These are phyloP conservation scores for Danio albolineatus DNA, from an alignment of 2,797 vertebrate species.

Conservation along the genomic window DNA sequence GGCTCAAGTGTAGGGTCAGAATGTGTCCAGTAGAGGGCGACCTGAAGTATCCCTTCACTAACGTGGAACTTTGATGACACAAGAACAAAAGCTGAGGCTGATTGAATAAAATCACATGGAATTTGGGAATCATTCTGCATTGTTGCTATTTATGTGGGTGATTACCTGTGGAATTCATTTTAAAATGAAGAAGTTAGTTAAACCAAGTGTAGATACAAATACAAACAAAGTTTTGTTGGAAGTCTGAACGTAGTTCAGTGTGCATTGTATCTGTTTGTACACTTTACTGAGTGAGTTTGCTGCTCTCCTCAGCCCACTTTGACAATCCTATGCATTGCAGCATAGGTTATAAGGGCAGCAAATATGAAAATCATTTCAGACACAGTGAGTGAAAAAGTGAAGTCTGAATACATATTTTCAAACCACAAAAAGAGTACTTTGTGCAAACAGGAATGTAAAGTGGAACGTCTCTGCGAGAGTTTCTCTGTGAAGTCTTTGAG, in stretches of 20 bases:
- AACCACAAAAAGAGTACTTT: conserved; percentile 27
- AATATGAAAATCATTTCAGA: conserved; percentile 31
- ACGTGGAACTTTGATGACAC: not conserved
- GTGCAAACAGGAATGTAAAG: conserved; percentile 46
- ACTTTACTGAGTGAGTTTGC: not conserved
- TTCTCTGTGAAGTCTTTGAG: conserved; percentile 40
- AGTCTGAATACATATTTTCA: conserved; percentile 17
- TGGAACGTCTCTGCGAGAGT: conserved; percentile 33
- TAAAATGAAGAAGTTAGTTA: not conserved
- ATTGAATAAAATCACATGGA: conserved; percentile 50
- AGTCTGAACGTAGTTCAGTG: not conserved
- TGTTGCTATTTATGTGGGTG: not conserved
- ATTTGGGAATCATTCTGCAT: not conserved
- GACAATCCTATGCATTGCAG: not conserved
- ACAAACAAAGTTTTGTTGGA: not conserved
- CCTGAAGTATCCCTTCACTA: conserved; percentile 35
- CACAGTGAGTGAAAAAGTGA: conserved; percentile 5
- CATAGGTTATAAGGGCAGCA: conserved; percentile 31
- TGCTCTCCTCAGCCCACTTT: not conserved
- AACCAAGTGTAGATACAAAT: not conserved
- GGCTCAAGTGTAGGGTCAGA: conserved; percentile 50
- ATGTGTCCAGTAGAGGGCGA: conserved; percentile 71
- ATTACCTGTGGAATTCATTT: not conserved
- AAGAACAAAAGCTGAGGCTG: conserved; percentile 11
- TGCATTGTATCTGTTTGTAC: not conserved